These are phyloP conservation scores for Pyrocephalus nanus DNA, from an alignment of 2,797 vertebrate genomes.

Conservation along the genomic window DNA sequence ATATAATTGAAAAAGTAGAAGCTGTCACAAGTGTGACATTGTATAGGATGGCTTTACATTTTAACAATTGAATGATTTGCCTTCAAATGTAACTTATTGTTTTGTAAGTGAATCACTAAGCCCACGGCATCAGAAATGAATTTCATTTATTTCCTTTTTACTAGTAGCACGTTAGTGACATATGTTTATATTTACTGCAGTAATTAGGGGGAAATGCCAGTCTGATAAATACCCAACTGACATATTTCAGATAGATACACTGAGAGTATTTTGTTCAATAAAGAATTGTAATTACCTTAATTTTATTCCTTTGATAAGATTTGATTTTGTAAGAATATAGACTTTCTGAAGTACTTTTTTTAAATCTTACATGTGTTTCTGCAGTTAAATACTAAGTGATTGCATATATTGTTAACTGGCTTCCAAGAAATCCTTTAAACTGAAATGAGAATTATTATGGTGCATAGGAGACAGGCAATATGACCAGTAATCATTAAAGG, in stretches of 20 bases:
- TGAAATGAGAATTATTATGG: neutral
- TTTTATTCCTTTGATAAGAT: neutral
- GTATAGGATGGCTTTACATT: neutral
- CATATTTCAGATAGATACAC: neutral
- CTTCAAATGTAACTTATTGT: neutral
- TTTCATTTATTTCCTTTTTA: neutral
- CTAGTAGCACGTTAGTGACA: neutral
- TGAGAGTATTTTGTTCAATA: neutral
- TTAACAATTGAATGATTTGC: neutral
- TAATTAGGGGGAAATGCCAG: neutral
- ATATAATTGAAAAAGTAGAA: neutral
- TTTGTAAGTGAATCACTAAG: neutral
- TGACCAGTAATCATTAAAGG: neutral
- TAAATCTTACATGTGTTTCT: neutral
- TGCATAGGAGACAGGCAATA: neutral
- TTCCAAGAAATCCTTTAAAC: neutral
- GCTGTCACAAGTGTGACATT: neutral
- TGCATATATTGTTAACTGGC: neutral
- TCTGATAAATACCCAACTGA: neutral
- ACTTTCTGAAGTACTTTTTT: neutral
- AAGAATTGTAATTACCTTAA: neutral
- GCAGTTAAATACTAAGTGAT: neutral
- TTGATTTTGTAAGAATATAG: neutral
- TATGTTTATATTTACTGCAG: neutral
- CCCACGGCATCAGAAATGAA: rapidly evolving